Percentiles rank a stretch among this genome's conserved stretches.
Evolutionary conservation across 2,113 vertebrate species (phyloP).

Genomic region (Oncorhynchus keta): DNA sequence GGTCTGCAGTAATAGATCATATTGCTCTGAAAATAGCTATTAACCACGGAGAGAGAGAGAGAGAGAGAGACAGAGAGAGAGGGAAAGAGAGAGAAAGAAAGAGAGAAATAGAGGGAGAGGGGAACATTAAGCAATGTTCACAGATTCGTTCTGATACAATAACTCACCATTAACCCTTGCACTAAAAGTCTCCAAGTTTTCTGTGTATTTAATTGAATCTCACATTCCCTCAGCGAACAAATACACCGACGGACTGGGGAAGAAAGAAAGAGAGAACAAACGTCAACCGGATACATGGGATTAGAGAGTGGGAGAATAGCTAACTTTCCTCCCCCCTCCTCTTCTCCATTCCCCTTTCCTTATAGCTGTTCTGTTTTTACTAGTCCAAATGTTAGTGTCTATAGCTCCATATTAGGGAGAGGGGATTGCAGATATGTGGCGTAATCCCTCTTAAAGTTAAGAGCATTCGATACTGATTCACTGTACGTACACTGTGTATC

Average conservation of each 20-base stretch:
- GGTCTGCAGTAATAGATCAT: slow-evolving; percentile 69
- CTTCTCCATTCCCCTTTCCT: background rate
- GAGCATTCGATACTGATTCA: slow-evolving; percentile 56
- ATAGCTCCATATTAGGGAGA: slow-evolving; percentile 25
- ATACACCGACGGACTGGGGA: background rate
- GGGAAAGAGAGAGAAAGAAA: slow-evolving; percentile 35
- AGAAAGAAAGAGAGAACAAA: slow-evolving; percentile 16
- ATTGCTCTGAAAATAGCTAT: slow-evolving; percentile 73
- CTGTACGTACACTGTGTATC: slow-evolving; percentile 61
- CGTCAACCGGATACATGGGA: slow-evolving; percentile 8
- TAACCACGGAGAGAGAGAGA: slow-evolving; percentile 39
- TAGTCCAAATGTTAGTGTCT: slow-evolving; percentile 14
- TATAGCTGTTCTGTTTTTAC: slow-evolving; percentile 26
- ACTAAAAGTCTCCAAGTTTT: slow-evolving; percentile 58
- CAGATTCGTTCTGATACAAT: slow-evolving; percentile 66
- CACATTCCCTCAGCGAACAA: slow-evolving; percentile 44
- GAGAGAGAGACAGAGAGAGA: background rate
- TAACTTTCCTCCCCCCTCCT: background rate
- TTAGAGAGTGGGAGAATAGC: slow-evolving; percentile 22
- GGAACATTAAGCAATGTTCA: slow-evolving; percentile 65
- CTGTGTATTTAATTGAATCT: slow-evolving; percentile 65
- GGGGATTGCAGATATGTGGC: slow-evolving; percentile 46
- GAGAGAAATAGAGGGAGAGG: slow-evolving; percentile 21
- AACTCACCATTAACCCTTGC: slow-evolving; percentile 68
- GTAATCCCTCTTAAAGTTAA: slow-evolving; percentile 64